Evolutionary conservation across 2,113 vertebrate genomes (phyloP).

Genomic region (Zootoca vivipara): DNA sequence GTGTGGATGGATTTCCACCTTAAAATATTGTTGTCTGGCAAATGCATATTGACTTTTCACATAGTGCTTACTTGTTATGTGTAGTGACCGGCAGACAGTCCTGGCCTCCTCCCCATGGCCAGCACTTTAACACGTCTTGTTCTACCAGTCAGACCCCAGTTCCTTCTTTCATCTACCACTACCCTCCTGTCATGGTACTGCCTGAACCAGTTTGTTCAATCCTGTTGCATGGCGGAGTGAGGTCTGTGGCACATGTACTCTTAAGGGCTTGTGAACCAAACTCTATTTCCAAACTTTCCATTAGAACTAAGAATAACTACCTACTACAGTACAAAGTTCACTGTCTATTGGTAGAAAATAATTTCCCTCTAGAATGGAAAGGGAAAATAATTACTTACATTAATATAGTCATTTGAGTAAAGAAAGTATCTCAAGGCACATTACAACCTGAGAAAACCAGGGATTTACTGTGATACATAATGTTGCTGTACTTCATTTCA

Average conservation of each 20-base stretch:
- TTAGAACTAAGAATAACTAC: neutral
- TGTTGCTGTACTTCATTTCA: neutral
- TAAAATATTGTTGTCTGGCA: neutral
- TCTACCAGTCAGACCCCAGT: neutral
- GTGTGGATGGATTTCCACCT: neutral
- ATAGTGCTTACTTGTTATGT: neutral
- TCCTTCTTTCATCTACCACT: neutral
- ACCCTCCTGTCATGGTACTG: neutral
- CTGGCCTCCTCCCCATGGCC: neutral
- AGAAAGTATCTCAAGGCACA: neutral
- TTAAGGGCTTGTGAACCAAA: neutral
- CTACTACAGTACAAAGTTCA: neutral
- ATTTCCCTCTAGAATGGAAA: conserved; percentile 19
- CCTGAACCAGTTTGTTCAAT: neutral
- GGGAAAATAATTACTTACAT: conserved; percentile 14
- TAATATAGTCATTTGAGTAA: neutral
- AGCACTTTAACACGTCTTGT: neutral
- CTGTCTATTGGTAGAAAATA: neutral
- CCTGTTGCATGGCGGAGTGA: neutral
- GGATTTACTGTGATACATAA: conserved; percentile 1
- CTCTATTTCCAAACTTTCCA: neutral
- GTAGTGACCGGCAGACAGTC: neutral
- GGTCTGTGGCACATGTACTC: neutral
- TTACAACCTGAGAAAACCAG: neutral
- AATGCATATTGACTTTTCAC: neutral